Evolutionary conservation across 1,140 invertebrate species (phyloP), one percentile per base, ranked within the genome.

Genomic region (Pissodes strobi): DNA sequence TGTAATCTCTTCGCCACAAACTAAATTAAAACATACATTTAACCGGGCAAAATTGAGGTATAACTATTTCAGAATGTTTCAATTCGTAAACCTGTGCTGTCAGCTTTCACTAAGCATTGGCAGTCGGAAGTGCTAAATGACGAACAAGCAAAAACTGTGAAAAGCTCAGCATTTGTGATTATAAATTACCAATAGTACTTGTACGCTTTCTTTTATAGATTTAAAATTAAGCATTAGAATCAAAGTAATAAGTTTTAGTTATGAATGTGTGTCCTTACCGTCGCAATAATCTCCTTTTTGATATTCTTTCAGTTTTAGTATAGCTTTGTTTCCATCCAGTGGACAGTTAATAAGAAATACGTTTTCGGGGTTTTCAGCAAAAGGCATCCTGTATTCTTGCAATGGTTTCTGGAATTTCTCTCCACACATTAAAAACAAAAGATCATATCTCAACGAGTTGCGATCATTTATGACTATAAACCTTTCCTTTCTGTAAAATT

Each of bases 391-490:
- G 2, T 74, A 56, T 64, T 27, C 80, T 63, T 55, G 75, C 70
- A 52, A 75, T 0, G 85, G 84, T 67, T 78, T 81, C 61, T 83
- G 80, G 67, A 85, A 88, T 67, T 87, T 84, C 21, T 82, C 72
- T 0, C 86, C 87, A 63, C 82, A 83, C 2, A 83, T 81, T 21
- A 89, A 64, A 4, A 88, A 77, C 8, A 89, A 71, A 64, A 85
- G 82, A 70, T 88, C 86, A 65, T 88, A 88, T 17, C 75, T 76
- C 30, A 88, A 73, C 1, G 79, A 73, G 2, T 79, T 79, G 19
- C 80, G 79, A 6, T 80, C 76, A 71, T 81, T 81, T 1, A 88
- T 73, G 2, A 79, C 71, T 1, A 88, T 79, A 38, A 79, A 80
- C 69, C 86, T 86, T 17, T 84, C 79, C 58, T 70, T 86, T 81